A percentile compares a stretch with the other conserved stretches of the same genome.
phyloP scores from a whole-genome alignment of 2,888 invertebrate species.

The Acleris laterana region DNA sequence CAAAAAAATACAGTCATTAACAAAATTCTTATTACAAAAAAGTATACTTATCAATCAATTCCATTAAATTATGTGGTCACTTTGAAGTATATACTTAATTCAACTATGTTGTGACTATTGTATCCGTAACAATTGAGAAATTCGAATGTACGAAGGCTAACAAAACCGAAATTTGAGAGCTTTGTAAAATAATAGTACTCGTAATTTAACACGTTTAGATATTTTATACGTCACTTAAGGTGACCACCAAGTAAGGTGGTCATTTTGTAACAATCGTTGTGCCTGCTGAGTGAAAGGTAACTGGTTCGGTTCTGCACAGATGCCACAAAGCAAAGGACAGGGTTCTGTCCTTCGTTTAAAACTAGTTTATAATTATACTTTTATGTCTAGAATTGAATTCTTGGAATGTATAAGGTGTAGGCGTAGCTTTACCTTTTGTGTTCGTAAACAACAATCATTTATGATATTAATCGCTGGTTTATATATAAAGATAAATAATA shows the following conservation, averaged over 20 bases:
- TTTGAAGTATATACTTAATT: no score
- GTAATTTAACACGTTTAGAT: slow-evolving; percentile 14
- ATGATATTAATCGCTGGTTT: no score
- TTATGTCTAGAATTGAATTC: not conserved
- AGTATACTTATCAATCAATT: no score
- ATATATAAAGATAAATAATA: no score
- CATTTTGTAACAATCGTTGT: not conserved
- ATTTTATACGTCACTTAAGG: slow-evolving; percentile 1
- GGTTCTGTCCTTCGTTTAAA: not conserved
- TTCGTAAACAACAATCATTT: no score
- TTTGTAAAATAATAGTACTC: slow-evolving; percentile 3
- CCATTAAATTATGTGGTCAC: no score
- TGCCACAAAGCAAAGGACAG: slow-evolving; percentile 14
- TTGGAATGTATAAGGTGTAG: not conserved
- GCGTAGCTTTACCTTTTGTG: not conserved
- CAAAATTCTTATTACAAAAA: no score
- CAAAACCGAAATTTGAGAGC: no score
- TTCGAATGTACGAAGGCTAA: no score
- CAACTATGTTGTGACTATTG: no score
- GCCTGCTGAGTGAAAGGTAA: slow-evolving; percentile 18
- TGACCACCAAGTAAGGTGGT: not conserved
- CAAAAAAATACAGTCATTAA: no score
- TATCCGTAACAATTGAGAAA: no score
- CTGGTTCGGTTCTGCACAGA: slow-evolving; percentile 1
- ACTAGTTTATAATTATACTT: not conserved